phyloP scores from a whole-genome alignment of 2,888 invertebrate species.

The Sylvicola cinctus region DNA sequence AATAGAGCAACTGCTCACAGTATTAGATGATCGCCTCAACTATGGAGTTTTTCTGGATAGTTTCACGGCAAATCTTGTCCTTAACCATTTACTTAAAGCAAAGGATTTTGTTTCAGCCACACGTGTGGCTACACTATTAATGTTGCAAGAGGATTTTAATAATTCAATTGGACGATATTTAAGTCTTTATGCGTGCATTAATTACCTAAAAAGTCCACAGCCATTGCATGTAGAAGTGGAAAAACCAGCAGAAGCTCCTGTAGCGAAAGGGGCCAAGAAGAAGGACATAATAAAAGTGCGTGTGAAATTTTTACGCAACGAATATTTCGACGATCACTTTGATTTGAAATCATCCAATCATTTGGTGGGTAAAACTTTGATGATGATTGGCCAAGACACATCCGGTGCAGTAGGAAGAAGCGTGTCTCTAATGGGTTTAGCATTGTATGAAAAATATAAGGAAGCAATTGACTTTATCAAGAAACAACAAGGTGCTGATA shows the following conservation, averaged over 20 bases:
- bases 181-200: conserved; percentile 53
- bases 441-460: conserved; percentile 42
- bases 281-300: conserved; percentile 47
- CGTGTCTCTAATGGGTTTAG: conserved; percentile 41
- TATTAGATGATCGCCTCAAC: conserved; percentile 60
- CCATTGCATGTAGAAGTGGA: conserved; percentile 15
- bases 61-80: conserved; percentile 52
- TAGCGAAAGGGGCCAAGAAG: conserved; percentile 15
- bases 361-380: conserved; percentile 67
- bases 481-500: conserved; percentile 14
- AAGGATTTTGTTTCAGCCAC: conserved; percentile 51
- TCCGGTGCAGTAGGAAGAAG: conserved; percentile 32
- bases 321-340: conserved; percentile 77
- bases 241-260: conserved; percentile 11
- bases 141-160: conserved; percentile 74
- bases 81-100: conserved; percentile 55
- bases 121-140: conserved; percentile 51
- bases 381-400: conserved; percentile 30
- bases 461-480: conserved; percentile 23
- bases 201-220: conserved; percentile 35
- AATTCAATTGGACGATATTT: conserved; percentile 48
- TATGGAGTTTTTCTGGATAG: conserved; percentile 85
- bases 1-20: conserved; percentile 37
- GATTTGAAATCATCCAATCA: conserved; percentile 51
- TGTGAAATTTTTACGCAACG: conserved; percentile 58